These are phyloP conservation scores for Leptinotarsa defecta DNA, from an alignment of 1,140 invertebrate genomes.

Conservation along the genomic window DNA sequence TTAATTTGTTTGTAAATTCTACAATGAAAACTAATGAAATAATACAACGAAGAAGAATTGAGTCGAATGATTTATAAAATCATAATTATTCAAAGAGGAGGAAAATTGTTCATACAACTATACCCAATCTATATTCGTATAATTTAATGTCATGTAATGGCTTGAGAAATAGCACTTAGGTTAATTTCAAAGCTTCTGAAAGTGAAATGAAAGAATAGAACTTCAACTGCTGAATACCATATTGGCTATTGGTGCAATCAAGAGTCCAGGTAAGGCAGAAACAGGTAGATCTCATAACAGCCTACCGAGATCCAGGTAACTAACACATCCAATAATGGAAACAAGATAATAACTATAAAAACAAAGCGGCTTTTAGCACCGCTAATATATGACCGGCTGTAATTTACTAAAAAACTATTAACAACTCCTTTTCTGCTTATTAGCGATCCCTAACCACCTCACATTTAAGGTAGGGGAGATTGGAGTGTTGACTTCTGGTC, in stretches of 20 bases:
- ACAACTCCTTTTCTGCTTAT: slow-evolving; percentile 41
- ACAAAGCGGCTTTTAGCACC: slow-evolving; percentile 44
- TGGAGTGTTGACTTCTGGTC: background rate
- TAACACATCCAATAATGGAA: slow-evolving; percentile 47
- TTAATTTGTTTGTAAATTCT: no score
- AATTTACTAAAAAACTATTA: slow-evolving; percentile 42
- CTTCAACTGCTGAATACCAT: slow-evolving; percentile 9
- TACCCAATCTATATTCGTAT: background rate
- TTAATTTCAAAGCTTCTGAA: slow-evolving; percentile 25
- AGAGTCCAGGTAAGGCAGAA: slow-evolving; percentile 24
- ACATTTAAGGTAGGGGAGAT: slow-evolving; percentile 2
- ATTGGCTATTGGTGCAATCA: slow-evolving; percentile 20
- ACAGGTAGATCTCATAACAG: slow-evolving; percentile 29
- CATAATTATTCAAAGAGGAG: background rate
- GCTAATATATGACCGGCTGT: slow-evolving; percentile 43
- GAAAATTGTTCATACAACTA: background rate
- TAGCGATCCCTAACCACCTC: slow-evolving; percentile 27
- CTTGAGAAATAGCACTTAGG: slow-evolving; percentile 24
- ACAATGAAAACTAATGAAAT: background rate
- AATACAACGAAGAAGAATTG: background rate
- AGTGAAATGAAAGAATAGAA: slow-evolving; percentile 19
- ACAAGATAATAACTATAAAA: slow-evolving; percentile 47
- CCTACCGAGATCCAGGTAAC: slow-evolving; percentile 41
- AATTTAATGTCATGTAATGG: slow-evolving; percentile 22
- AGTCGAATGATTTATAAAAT: background rate